Percentiles rank a stretch among this genome's conserved stretches.
Evolutionary conservation across 2,888 invertebrate genomes (phyloP).

Genomic region (Eueremaeus valkanovi): DNA sequence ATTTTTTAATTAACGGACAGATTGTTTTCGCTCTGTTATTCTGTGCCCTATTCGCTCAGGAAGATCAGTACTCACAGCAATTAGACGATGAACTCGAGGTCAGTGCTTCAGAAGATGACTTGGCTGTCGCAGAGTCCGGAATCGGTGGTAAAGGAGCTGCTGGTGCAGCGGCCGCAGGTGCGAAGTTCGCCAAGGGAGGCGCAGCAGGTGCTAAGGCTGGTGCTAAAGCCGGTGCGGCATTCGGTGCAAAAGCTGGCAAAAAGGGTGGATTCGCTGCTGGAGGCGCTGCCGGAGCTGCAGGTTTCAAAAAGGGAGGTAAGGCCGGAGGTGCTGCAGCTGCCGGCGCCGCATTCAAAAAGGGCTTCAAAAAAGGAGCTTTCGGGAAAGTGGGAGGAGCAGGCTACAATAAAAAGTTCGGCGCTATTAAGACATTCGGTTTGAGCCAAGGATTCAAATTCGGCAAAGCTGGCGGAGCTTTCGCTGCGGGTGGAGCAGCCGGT

Average conservation of each 20-base stretch:
- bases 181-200: neutral
- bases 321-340: slow-evolving; percentile 38
- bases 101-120: neutral
- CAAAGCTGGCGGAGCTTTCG: slow-evolving; percentile 41
- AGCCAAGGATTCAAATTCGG: slow-evolving; percentile 42
- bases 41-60: slow-evolving; percentile 5
- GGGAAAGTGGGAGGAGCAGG: slow-evolving; percentile 39
- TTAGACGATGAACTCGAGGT: neutral
- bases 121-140: neutral
- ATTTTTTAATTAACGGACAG: neutral
- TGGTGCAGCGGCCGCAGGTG: neutral
- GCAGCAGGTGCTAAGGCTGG: slow-evolving; percentile 8
- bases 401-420: slow-evolving; percentile 38
- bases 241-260: slow-evolving; percentile 5
- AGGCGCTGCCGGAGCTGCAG: slow-evolving; percentile 24
- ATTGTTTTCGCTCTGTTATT: slow-evolving; percentile 4
- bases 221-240: slow-evolving; percentile 13
- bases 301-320: slow-evolving; percentile 36
- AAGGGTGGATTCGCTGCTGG: slow-evolving; percentile 30
- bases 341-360: slow-evolving; percentile 26
- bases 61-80: neutral
- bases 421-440: slow-evolving; percentile 40
- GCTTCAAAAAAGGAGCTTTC: slow-evolving; percentile 38
- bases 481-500: slow-evolving; percentile 40
- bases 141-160: neutral